phyloP scores from a whole-genome alignment of 2,888 invertebrate species.

The Eristalinus sepulchralis region DNA sequence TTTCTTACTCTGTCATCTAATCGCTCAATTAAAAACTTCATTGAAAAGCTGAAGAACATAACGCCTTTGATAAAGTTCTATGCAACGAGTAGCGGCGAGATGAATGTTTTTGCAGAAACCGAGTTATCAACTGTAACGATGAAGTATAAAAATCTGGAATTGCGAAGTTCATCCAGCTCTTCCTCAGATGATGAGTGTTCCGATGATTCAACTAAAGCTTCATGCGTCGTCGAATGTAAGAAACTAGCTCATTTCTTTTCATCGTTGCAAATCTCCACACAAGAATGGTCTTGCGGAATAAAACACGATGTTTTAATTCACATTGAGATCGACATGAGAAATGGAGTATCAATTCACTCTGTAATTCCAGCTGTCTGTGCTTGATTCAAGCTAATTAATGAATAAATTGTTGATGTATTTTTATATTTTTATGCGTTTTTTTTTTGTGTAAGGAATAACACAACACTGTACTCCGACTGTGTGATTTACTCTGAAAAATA shows the following conservation, averaged over 20 bases:
- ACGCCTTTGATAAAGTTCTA: slow-evolving; percentile 87
- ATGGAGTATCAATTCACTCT: slow-evolving; percentile 89
- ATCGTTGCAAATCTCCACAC: slow-evolving; percentile 89
- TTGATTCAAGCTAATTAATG: slow-evolving; percentile 62
- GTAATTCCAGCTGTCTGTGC: slow-evolving; percentile 87
- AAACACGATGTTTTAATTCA: slow-evolving; percentile 88
- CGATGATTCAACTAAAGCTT: slow-evolving; percentile 80
- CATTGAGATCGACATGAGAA: slow-evolving; percentile 87
- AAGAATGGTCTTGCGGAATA: slow-evolving; percentile 88
- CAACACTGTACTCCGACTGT: too few species aligned
- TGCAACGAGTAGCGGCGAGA: slow-evolving; percentile 87
- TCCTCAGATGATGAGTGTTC: slow-evolving; percentile 77
- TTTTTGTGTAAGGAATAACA: background rate
- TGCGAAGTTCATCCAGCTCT: slow-evolving; percentile 76
- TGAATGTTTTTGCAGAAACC: slow-evolving; percentile 89
- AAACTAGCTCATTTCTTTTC: slow-evolving; percentile 90
- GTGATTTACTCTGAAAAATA: too few species aligned
- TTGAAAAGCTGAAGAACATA: slow-evolving; percentile 92
- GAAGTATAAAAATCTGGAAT: slow-evolving; percentile 88
- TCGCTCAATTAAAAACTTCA: slow-evolving; percentile 88
- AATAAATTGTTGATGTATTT: background rate
- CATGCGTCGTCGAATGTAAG: slow-evolving; percentile 88
- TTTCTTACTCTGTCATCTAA: slow-evolving; percentile 85
- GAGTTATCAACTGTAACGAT: slow-evolving; percentile 91
- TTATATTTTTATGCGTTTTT: background rate